phyloP scores from a whole-genome alignment of 64 coral and sea anemone species.

The Orbicella faveolata region DNA sequence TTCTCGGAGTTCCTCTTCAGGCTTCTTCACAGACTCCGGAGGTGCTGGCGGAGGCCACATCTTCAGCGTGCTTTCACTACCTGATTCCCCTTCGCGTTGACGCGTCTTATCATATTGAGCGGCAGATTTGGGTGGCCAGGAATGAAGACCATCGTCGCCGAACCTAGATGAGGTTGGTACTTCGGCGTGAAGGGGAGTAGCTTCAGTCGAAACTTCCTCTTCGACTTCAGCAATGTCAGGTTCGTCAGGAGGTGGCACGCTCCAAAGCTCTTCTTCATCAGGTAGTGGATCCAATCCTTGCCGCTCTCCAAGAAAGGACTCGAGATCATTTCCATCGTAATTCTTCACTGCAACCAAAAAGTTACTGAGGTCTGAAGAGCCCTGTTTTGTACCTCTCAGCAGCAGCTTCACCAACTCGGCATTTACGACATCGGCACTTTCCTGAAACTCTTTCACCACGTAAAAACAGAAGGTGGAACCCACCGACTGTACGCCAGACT shows the following conservation, averaged over 20 bases:
- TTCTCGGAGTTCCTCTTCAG: not conserved
- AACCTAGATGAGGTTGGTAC: not conserved
- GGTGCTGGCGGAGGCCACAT: slow-evolving; percentile 54
- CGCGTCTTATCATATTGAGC: slow-evolving; percentile 10
- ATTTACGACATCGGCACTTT: slow-evolving; percentile 49
- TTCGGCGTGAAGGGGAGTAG: not conserved
- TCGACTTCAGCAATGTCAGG: slow-evolving; percentile 14
- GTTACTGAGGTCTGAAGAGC: slow-evolving; percentile 30
- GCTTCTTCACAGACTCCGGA: slow-evolving; percentile 14
- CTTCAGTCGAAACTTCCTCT: not conserved
- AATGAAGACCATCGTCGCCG: slow-evolving; percentile 45
- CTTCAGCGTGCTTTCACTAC: not conserved
- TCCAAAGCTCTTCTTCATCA: slow-evolving; percentile 58
- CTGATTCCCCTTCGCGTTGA: not conserved
- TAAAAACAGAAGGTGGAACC: slow-evolving; percentile 37
- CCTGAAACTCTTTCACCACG: slow-evolving; percentile 28
- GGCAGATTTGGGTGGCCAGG: slow-evolving; percentile 63
- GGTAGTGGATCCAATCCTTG: slow-evolving; percentile 51
- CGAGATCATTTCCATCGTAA: slow-evolving; percentile 44
- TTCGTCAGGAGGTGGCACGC: slow-evolving; percentile 45
- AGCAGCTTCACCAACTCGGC: slow-evolving; percentile 75
- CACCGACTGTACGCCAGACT: slow-evolving; percentile 53
- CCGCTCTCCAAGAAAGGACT: slow-evolving; percentile 39
- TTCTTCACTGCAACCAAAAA: slow-evolving; percentile 51
- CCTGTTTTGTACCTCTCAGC: slow-evolving; percentile 48